These are phyloP conservation scores for Peribatodes rhomboidaria DNA, from an alignment of 2,888 invertebrate genomes.

Conservation along the genomic window DNA sequence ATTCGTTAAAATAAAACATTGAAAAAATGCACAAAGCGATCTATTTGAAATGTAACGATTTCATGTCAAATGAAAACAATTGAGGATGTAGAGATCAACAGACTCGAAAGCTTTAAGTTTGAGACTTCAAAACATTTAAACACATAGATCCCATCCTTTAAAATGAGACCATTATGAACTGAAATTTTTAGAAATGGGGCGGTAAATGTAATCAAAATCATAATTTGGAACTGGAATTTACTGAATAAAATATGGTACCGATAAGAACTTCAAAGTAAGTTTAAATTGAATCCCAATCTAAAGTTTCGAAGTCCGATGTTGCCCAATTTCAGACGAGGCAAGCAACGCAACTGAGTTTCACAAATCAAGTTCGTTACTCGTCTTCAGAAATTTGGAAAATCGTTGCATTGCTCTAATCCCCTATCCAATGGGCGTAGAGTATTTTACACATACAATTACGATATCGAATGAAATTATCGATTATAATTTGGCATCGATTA, in stretches of 20 bases:
- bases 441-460: conserved; percentile 31
- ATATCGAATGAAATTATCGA: conserved; percentile 53
- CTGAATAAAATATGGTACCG: neutral
- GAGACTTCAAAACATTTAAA: conserved; percentile 6
- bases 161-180: neutral
- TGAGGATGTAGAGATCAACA: conserved; percentile 30
- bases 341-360: neutral
- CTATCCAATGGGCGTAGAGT: conserved; percentile 12
- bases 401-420: neutral
- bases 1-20: conserved; percentile 52
- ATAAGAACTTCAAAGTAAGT: neutral
- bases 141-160: neutral
- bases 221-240: neutral
- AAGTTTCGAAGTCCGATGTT: conserved; percentile 20
- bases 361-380: neutral
- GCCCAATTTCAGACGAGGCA: conserved; percentile 1
- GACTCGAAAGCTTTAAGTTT: conserved; percentile 8
- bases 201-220: neutral
- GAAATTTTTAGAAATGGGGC: no score
- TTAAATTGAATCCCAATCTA: conserved; percentile 19
- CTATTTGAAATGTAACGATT: conserved; percentile 45
- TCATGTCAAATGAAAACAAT: conserved; percentile 45
- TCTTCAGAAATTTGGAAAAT: neutral
- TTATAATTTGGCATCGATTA: conserved; percentile 82
- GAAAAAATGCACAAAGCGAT: conserved; percentile 70